Evolutionary conservation across 2,797 vertebrate species (phyloP), one percentile per base, ranked within the genome.

Genomic region (Erpetoichthys calabaricus): DNA sequence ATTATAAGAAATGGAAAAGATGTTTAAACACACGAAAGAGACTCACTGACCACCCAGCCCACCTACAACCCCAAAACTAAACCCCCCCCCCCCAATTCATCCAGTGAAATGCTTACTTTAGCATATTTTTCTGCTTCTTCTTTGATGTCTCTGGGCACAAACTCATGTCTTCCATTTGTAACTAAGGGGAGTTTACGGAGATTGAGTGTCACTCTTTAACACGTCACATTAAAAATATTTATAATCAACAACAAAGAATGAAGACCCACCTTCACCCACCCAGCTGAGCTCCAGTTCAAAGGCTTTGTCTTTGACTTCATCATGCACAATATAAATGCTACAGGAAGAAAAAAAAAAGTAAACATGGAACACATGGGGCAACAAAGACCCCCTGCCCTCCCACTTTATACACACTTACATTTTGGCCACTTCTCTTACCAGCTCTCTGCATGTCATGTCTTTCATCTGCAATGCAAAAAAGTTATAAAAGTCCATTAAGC

Each of bases 271-370:
- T 88, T 95, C 86, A 81, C 94, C 94, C 60, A 98, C 95, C 95
- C 95, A 98, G 80, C 95, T 98, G 72, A 98, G 91, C 75, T 98
- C 95, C 80, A 98, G 59, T 73, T 98, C 95, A 57, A 98, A 98
- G 5, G 95, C 80, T 84, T 98, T 98, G 75, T 98, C 95, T 77
- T 98, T 98, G 66, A 98, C 95, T 85, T 98, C 95, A 66, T 98
- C 95, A 0, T 98, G 95, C 63, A 98, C 94, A 57, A 98, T 98
- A 84, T 98, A 98, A 84, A 98, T 98, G 81, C 95, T 98, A 72
- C 25, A 25, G 1, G 53, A 47, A 42, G 42, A 57, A 49, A 65
- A 9, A 54, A 49, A 7, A 60, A 59, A 45, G 3, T 45, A 8
- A 52, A 4, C 51, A 7, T 43, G 41, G 56, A 8, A 5, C 4